Base-by-base conservation (phyloP, 2,797 vertebrate genomes). In the Ciconia nigra region DNA sequence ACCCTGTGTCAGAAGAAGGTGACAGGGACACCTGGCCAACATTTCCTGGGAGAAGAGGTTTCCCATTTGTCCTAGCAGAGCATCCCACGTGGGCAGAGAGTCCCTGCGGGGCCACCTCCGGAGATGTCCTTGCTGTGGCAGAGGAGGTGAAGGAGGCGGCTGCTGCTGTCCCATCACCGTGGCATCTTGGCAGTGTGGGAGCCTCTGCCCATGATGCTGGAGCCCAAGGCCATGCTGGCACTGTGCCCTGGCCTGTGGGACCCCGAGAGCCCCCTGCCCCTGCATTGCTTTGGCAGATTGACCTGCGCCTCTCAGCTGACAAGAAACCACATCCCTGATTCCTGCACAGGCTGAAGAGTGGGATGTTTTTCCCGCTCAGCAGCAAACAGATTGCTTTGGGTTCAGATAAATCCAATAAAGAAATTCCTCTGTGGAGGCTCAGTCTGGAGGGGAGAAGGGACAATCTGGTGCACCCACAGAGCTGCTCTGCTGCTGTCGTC, bases 11-110 rank as follows among this genome's bases (percentile, higher is more conserved):
- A 15, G 51, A 22, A 58, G 29, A 13, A 52, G 52, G 15, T 31
- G 57, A 41, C 2, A 3, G 13, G 8, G 42, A 33, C 2, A 10
- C 21, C 16, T 0, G 1, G 41, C 7, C 5, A 1, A 8, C 11
- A 14, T 20, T 35, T 46, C 15, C 29, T 2, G 2, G 28, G 5
- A 62, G 24, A 51, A 69, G 14, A 67, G 11, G 20, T n/a, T 82
- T 31, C 24, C 63, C 63, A 17, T 25, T 19, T 39, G 28, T 51
- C n/a, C 51, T 58, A 46, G 41, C 3, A 4, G 44, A 82, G 29
- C 25, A 22, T 14, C 19, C 28, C 42, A 31, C 2, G 1, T 10
- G 42, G 54, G 9, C 33, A 62, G 57, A 37, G 31, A 10, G 10
- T 57, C 62, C 35, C 76, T 37, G 13, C 0, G 1, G 28, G 22